Base-by-base conservation (phyloP, 2,113 vertebrate species). In the Nibea coibor region DNA sequence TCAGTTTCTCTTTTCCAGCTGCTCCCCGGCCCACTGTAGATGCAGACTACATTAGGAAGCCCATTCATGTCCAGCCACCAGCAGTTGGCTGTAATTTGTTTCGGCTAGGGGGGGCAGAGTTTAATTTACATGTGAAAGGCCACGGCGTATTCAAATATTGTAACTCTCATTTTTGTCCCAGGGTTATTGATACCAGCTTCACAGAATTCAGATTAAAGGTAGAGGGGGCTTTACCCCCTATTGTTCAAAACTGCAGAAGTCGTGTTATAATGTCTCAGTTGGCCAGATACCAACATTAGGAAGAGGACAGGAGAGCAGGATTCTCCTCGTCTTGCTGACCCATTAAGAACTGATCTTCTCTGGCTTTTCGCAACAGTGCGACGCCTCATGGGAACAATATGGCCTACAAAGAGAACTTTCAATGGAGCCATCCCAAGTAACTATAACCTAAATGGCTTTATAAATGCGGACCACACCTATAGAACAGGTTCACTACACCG, bases 21-120 rank as follows among this genome's bases (percentile, higher is more conserved):
- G 92, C 93, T 91, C 90, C 87, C 78, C 82, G 3, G 85, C 91
- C 82, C 91, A 92, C 93, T 94, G 92, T 93, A 94, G 86, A 89
- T 89, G 88, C 90, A 85, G 91, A 88, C 91, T 93, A 90, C 93
- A 91, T 93, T 91, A 93, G 84, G 73, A 93, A 80, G 73, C 85
- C 92, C 91, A 93, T 94, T 94, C 91, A 92, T 67, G 89, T 88
- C 89, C 88, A 91, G 80, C 88, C 91, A 91, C 91, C 87, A 93
- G 92, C 91, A 93, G 90, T 94, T 93, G 91, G 91, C 91, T 91
- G 84, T 93, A 91, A 94, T 94, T 93, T 94, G 93, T 94, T 91
- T 92, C 89, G 89, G 91, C 87, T 88, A 63, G 78, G 89, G 91
- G 35, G 88, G 85, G 87, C 89, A 91, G 82, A 90, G 89, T 88